phyloP scores from a whole-genome alignment of 2,797 vertebrate genomes.

The Octomys mimax region DNA sequence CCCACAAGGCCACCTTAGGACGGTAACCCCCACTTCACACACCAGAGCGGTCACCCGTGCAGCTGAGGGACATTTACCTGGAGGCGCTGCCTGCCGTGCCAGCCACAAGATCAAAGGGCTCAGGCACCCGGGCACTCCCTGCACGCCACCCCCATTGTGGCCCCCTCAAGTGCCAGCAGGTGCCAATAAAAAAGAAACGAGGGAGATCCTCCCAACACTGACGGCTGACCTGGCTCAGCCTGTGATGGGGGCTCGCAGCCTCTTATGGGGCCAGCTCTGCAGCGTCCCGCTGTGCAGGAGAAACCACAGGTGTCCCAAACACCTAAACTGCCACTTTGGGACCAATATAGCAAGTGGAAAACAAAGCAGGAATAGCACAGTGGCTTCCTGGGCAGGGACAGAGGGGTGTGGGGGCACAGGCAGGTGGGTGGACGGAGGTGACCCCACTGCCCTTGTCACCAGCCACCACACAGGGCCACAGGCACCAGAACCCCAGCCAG shows the following conservation, averaged over 20 bases:
- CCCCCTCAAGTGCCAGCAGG: background rate
- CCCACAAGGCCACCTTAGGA: background rate
- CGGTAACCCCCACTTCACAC: background rate
- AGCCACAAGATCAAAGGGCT: background rate
- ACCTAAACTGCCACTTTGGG: conserved; percentile 62
- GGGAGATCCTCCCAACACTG: background rate
- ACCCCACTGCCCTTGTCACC: conserved; percentile 56
- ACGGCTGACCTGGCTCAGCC: background rate
- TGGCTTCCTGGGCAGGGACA: conserved; percentile 22
- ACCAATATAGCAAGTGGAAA: conserved; percentile 52
- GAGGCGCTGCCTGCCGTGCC: rapidly evolving
- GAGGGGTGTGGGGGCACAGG: background rate
- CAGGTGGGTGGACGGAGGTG: background rate
- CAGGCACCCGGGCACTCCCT: background rate
- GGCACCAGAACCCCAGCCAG: conserved; percentile 22
- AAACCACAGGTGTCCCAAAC: conserved; percentile 65
- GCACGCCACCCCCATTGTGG: background rate
- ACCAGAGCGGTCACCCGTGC: background rate
- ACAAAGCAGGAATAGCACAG: conserved; percentile 41
- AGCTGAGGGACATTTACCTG: background rate
- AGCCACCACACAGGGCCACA: background rate
- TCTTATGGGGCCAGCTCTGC: background rate
- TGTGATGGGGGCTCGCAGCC: background rate
- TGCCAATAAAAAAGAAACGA: background rate
- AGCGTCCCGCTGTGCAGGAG: background rate